Conservation (phyloP, 2,888 invertebrate genomes). For the Hyles lineata region DNA sequence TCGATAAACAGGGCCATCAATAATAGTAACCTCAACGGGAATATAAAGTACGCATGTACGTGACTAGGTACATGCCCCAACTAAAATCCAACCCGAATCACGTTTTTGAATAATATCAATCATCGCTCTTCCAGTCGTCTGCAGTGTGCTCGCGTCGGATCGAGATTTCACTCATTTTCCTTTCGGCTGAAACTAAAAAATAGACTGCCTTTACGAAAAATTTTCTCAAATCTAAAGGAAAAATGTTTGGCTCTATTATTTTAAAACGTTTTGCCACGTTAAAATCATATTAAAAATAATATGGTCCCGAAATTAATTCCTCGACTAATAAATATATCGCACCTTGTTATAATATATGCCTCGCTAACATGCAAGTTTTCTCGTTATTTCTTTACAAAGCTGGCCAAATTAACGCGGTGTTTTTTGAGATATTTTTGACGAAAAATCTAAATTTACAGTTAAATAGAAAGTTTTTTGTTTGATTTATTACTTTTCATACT, state of each 20-base stretch:
- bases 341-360: background rate
- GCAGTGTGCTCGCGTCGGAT: conserved; percentile 66
- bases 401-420: background rate
- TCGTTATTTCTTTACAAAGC: conserved; percentile 11
- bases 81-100: conserved; percentile 67
- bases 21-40: conserved; percentile 58
- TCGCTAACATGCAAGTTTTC: conserved; percentile 4
- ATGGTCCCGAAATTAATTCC: background rate
- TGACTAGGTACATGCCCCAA: conserved; percentile 26
- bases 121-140: conserved; percentile 72
- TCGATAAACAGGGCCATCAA: conserved; percentile 61
- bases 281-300: background rate
- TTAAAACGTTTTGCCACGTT: background rate
- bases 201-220: background rate
- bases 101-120: conserved; percentile 70
- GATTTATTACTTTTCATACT: no score
- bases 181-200: conserved; percentile 8
- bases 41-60: conserved; percentile 61
- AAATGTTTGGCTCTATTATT: background rate
- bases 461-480: background rate
- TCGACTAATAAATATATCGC: background rate
- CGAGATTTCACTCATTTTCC: conserved; percentile 25
- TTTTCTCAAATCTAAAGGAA: background rate
- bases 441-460: background rate
- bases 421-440: background rate